Base-by-base conservation (phyloP, 2,888 invertebrate species). In the Parochlus steinenii region DNA sequence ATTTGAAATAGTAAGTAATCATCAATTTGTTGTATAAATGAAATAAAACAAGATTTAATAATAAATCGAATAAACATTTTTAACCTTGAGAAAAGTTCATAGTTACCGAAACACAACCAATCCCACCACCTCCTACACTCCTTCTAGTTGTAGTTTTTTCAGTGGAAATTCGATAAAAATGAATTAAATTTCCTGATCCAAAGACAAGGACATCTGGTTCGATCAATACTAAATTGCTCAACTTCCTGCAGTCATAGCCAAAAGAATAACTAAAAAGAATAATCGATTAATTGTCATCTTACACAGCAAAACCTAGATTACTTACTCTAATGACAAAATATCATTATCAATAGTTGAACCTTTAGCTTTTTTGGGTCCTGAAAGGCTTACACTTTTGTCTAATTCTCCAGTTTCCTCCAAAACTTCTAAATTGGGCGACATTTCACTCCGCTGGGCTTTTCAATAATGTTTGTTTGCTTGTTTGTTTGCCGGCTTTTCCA, bases 161-260 rank as follows among this genome's bases (percentile, higher is more conserved):
- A 1, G 68, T 69, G n/a, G 61, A 54, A 1, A 81, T 66, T 45
- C 81, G 67, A 42, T 81, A 70, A 47, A 89, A 76, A 44, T 80
- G 71, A 20, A 90, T 63, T 31, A 78, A 64, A 56, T 83, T 87
- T 32, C 90, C 90, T 1, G 87, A 75, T 1, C 72, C 69, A 63
- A 79, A 90, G 39, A 81, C 65, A 3, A 89, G 54, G 0, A 76
- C 78, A 8, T 74, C 58, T 4, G 72, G 66, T 51, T 86, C 83
- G 27, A 80, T 67, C 4, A 79, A 67, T 41, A 78, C 74, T 27
- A 92, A 55, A 53, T 92, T 92, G 50, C 76, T 82, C 39, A 74
- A 67, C 46, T 74, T 77, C 44, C 68, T 71, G 50, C 85, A 83
- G 52, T 89, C 76, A 52, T 86, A 92, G 6, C 86, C 86, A 53